Percentiles rank a stretch among this genome's conserved stretches.
Evolutionary conservation across 1,140 invertebrate genomes (phyloP).

Genomic region (Drosophila lacteicornis): DNA sequence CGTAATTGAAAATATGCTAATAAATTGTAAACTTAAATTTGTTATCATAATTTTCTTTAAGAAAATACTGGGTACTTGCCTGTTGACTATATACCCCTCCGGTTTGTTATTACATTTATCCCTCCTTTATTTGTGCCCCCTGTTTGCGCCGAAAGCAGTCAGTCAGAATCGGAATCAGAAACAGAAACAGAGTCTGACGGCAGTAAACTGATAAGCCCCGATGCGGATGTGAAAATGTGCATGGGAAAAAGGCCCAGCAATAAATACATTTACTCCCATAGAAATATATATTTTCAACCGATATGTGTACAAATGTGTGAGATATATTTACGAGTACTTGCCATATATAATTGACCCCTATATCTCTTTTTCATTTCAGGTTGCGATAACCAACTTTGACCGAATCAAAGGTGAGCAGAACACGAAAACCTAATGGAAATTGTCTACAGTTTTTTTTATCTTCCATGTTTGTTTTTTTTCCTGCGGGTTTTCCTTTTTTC

Average conservation of each 20-base stretch:
- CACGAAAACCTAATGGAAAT: constrained; percentile 24
- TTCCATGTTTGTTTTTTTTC: constrained; percentile 12
- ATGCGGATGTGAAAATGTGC: constrained; percentile 48
- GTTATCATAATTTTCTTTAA: not conserved
- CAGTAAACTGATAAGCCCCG: constrained; percentile 34
- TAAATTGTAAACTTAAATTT: not conserved
- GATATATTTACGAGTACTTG: not conserved
- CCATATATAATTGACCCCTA: constrained; percentile 32
- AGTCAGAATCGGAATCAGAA: constrained; percentile 10
- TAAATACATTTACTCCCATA: constrained; percentile 22
- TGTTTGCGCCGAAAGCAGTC: constrained; percentile 53
- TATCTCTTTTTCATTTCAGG: constrained; percentile 36
- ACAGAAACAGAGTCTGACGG: constrained; percentile 17
- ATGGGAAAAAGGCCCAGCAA: constrained; percentile 21
- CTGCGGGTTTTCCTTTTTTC: constrained; percentile 12
- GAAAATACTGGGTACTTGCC: not conserved
- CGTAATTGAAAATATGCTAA: not conserved
- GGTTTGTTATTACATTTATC: constrained; percentile 27
- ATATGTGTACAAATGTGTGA: constrained; percentile 12
- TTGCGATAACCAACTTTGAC: constrained; percentile 42
- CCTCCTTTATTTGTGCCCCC: constrained; percentile 48
- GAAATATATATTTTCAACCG: constrained; percentile 5
- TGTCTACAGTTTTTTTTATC: not conserved
- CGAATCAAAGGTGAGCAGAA: constrained; percentile 42
- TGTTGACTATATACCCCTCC: constrained; percentile 12